A percentile compares a stretch with the other conserved stretches of the same genome.
These are phyloP conservation scores for Lepas anatifera DNA, from an alignment of 2,888 invertebrate species.

Conservation along the genomic window DNA sequence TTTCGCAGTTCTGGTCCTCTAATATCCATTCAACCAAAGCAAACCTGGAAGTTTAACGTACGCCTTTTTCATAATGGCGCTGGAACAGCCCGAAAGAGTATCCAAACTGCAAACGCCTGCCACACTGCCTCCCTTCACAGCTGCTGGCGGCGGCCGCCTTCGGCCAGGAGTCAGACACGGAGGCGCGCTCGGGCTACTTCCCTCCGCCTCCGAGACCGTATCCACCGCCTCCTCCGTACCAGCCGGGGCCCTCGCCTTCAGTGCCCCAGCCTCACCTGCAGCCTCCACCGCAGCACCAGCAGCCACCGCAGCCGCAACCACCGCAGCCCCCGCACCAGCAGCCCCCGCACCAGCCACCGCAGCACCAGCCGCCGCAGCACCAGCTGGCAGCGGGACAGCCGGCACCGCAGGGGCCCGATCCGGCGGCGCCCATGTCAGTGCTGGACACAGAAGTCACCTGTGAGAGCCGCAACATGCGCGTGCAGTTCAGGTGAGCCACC, in stretches of 20 bases:
- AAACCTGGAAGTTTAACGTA: too few relatives aligned
- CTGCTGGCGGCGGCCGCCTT: background rate
- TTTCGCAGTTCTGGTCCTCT: too few relatives aligned
- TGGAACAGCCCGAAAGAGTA: too few relatives aligned
- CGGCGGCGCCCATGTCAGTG: slow-evolving; percentile 13
- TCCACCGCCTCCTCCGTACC: background rate
- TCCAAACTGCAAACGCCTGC: background rate
- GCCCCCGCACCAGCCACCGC: background rate
- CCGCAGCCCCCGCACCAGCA: background rate
- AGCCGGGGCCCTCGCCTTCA: background rate
- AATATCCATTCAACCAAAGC: too few relatives aligned
- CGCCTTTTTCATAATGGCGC: too few relatives aligned
- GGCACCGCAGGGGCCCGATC: background rate
- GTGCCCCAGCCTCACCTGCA: background rate
- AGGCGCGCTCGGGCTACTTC: background rate
- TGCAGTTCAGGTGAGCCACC: slow-evolving; percentile 22
- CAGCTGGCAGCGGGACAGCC: background rate
- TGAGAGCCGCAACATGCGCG: slow-evolving; percentile 23
- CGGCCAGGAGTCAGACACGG: background rate
- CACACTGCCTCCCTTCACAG: background rate
- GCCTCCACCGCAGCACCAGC: background rate
- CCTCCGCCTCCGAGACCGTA: background rate
- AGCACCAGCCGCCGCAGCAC: too few relatives aligned
- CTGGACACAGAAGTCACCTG: slow-evolving; percentile 23
- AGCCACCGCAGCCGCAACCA: background rate